phyloP scores from a whole-genome alignment of 2,113 vertebrate species.

The Trochalopteron elliotii region DNA sequence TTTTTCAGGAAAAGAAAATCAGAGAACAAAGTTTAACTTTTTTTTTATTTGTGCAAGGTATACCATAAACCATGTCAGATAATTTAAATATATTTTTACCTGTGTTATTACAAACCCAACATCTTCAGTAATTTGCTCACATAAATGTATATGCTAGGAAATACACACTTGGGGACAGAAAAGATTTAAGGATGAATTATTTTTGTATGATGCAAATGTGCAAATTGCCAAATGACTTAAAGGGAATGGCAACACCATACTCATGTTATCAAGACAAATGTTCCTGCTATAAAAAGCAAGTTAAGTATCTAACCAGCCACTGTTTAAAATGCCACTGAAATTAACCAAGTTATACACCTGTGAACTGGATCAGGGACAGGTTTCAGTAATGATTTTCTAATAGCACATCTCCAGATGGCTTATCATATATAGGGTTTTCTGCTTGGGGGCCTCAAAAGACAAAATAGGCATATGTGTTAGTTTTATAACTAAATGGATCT shows the following conservation, averaged over 20 bases:
- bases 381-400: constrained; percentile 21
- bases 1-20: not conserved
- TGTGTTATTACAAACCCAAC: not conserved
- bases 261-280: not conserved
- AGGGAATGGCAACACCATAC: not conserved
- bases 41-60: not conserved
- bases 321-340: constrained; percentile 13
- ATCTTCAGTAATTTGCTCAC: not conserved
- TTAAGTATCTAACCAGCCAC: not conserved
- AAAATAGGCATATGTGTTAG: not conserved
- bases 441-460: not conserved
- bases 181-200: not conserved
- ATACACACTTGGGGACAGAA: not conserved
- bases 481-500: not conserved
- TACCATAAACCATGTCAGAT: not conserved
- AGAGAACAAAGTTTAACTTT: not conserved
- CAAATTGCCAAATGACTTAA: not conserved
- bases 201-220: not conserved
- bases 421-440: not conserved
- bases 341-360: constrained; percentile 9
- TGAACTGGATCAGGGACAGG: not conserved
- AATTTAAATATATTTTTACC: not conserved
- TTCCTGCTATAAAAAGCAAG: not conserved
- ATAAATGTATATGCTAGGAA: not conserved
- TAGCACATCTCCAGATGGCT: constrained; percentile 16